Conservation (phyloP, 2,888 invertebrate species). For the Cerastis rubricosa region DNA sequence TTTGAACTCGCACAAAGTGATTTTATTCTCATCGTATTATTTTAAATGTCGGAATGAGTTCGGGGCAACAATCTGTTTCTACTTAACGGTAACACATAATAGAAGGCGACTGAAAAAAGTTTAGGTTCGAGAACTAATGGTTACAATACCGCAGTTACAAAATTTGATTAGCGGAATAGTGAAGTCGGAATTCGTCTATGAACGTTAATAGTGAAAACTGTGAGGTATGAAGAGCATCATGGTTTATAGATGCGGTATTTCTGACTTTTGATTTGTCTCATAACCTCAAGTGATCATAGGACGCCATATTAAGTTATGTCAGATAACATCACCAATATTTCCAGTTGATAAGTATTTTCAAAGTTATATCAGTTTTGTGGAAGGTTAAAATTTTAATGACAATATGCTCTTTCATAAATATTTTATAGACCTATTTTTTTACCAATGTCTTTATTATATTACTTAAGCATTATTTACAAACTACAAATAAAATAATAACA, state of each 20-base stretch:
- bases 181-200: conserved; percentile 88
- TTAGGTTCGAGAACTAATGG: conserved; percentile 74
- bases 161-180: conserved; percentile 90
- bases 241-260: conserved; percentile 74
- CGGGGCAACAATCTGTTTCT: conserved; percentile 77
- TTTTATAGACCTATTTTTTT: too few species aligned
- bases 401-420: too few species aligned
- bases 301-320: neutral
- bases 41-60: conserved; percentile 63
- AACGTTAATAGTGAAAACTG: conserved; percentile 67
- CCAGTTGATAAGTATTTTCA: neutral
- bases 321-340: neutral
- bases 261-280: neutral
- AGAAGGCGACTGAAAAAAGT: conserved; percentile 84
- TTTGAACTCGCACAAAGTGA: conserved; percentile 55
- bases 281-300: neutral
- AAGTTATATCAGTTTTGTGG: neutral
- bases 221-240: conserved; percentile 25
- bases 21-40: conserved; percentile 54
- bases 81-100: conserved; percentile 88
- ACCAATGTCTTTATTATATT: too few species aligned
- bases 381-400: neutral
- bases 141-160: conserved; percentile 90
- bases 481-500: too few species aligned
- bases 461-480: too few species aligned